These are phyloP conservation scores for Rallus limicola DNA, from an alignment of 2,113 vertebrate genomes.

Conservation along the genomic window DNA sequence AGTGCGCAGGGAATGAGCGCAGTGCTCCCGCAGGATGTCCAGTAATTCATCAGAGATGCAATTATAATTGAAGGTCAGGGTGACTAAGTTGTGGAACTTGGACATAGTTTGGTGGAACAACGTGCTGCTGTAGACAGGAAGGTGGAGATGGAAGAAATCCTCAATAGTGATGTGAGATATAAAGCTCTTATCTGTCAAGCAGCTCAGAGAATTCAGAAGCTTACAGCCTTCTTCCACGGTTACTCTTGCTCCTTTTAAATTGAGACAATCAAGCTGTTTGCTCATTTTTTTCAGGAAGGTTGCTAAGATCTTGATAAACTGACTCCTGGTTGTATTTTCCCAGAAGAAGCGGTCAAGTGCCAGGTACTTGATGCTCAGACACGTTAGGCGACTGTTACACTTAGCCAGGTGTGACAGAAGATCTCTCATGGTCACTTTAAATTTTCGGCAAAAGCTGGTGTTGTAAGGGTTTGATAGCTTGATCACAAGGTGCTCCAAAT, in stretches of 20 bases:
- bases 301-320: conserved; percentile 68
- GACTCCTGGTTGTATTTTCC: conserved; percentile 55
- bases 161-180: conserved; percentile 72
- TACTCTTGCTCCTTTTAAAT: conserved; percentile 73
- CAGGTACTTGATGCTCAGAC: conserved; percentile 70
- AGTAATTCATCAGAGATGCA: conserved; percentile 77
- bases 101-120: conserved; percentile 69
- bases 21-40: conserved; percentile 57
- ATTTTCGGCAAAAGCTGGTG: conserved; percentile 61
- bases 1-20: conserved; percentile 38
- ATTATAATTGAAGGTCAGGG: conserved; percentile 77
- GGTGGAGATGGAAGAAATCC: conserved; percentile 72
- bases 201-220: conserved; percentile 71
- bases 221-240: conserved; percentile 73
- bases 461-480: conserved; percentile 69
- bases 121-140: conserved; percentile 67
- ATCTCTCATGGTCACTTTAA: conserved; percentile 69
- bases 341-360: conserved; percentile 73
- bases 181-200: conserved; percentile 9
- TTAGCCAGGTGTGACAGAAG: conserved; percentile 70
- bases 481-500: conserved; percentile 76
- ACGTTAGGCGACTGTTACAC: conserved; percentile 60
- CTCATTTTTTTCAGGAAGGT: conserved; percentile 71
- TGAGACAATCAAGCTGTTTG: conserved; percentile 67
- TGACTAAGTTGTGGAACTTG: conserved; percentile 56